These are phyloP conservation scores for Xanthorhoe designata DNA, from an alignment of 2,888 invertebrate genomes.

Conservation along the genomic window DNA sequence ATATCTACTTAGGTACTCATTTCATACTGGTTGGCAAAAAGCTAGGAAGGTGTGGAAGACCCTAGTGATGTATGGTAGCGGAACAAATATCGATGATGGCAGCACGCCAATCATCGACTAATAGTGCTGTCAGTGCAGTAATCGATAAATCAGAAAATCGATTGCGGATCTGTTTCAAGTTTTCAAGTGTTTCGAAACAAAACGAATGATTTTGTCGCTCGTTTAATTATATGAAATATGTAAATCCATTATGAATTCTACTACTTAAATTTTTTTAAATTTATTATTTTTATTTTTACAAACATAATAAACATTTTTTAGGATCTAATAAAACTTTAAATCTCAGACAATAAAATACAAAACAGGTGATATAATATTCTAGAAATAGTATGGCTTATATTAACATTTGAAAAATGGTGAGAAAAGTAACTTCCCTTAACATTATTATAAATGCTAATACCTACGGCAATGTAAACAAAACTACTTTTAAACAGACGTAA, in stretches of 20 bases:
- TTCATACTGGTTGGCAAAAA: constrained; percentile 13
- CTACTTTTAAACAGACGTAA: constrained; percentile 43
- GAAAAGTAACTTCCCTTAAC: neutral
- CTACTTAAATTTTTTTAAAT: too few relatives aligned
- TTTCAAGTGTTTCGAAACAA: constrained; percentile 40
- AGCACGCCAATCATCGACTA: constrained; percentile 63
- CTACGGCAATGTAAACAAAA: neutral
- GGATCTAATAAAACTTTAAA: too few relatives aligned
- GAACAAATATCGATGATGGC: constrained; percentile 48
- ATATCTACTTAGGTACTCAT: neutral
- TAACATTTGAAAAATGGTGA: neutral
- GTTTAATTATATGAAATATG: too few relatives aligned
- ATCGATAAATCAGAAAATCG: constrained; percentile 61
- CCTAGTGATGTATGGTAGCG: constrained; percentile 63
- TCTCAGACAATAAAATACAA: too few relatives aligned
- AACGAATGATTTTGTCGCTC: constrained; percentile 12
- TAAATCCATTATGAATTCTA: too few relatives aligned
- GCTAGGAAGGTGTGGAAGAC: constrained; percentile 15
- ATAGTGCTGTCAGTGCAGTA: constrained; percentile 67
- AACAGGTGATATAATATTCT: too few relatives aligned
- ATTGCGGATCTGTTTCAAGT: constrained; percentile 42
- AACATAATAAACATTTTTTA: too few relatives aligned
- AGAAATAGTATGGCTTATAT: too few relatives aligned
- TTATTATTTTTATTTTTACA: too few relatives aligned
- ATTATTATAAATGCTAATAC: neutral